A percentile compares a stretch with the other conserved stretches of the same genome.
Evolutionary conservation across 2,113 vertebrate genomes (phyloP).

Genomic region (Sterna hirundo): DNA sequence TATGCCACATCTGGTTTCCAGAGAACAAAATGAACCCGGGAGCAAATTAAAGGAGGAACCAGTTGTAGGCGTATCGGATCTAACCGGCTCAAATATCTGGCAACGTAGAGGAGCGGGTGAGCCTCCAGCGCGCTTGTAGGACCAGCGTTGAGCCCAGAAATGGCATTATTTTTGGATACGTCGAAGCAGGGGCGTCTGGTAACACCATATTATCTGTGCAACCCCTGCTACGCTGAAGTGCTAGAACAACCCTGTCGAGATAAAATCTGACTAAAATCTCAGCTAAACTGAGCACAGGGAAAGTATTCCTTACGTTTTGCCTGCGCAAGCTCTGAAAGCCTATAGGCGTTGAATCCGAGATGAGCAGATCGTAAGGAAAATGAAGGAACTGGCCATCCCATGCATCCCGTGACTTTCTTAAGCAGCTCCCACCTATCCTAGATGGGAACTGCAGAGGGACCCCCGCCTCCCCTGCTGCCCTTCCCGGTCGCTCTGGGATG

Average conservation of each 20-base stretch:
- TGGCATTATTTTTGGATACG: not conserved
- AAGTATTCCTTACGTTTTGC: not conserved
- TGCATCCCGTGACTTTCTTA: not conserved
- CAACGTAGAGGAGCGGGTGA: not conserved
- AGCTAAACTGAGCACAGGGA: not conserved
- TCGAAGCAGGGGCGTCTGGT: not conserved
- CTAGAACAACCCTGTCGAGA: not conserved
- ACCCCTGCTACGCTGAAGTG: not conserved
- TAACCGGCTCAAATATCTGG: conserved; percentile 6
- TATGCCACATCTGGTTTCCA: conserved; percentile 61
- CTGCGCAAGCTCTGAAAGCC: not conserved
- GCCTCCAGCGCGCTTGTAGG: not conserved
- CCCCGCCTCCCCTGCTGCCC: not conserved
- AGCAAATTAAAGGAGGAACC: conserved; percentile 39
- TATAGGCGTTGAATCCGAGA: fast-evolving
- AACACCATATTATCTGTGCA: not conserved
- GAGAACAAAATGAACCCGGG: conserved; percentile 27
- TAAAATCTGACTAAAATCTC: not conserved
- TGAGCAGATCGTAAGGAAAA: not conserved
- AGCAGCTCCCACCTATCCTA: not conserved
- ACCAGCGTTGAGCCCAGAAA: not conserved
- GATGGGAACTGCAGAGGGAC: not conserved
- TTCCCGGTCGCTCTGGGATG: not conserved
- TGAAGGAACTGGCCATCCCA: not conserved
- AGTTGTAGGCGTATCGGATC: not conserved